Evolutionary conservation across 1,140 invertebrate genomes (phyloP).

Genomic region (Apis dorsata): DNA sequence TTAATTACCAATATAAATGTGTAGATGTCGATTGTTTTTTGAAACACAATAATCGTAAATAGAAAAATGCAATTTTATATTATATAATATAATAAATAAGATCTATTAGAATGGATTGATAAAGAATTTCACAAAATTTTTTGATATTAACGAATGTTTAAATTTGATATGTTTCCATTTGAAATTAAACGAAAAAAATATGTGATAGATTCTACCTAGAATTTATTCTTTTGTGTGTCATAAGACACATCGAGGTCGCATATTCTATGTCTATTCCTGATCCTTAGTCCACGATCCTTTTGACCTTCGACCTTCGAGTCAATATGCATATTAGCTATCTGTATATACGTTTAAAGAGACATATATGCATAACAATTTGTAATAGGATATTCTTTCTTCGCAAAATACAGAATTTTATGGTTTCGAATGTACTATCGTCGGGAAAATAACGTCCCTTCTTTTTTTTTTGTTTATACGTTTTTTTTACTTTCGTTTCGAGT

Average conservation of each 20-base stretch:
- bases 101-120: neutral
- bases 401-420: constrained; percentile 41
- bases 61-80: neutral
- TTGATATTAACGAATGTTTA: neutral
- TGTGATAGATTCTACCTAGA: neutral
- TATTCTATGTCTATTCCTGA: constrained; percentile 16
- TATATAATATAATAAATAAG: neutral
- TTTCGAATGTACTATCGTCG: constrained; percentile 48
- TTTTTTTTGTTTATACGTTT: neutral
- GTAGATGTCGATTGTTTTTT: neutral
- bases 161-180: neutral
- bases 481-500: constrained; percentile 16
- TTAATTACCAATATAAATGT: neutral
- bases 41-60: neutral
- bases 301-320: constrained; percentile 57
- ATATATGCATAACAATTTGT: constrained; percentile 18
- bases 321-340: constrained; percentile 7
- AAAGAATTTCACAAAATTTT: neutral
- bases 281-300: constrained; percentile 32
- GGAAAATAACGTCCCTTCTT: constrained; percentile 20
- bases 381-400: constrained; percentile 38
- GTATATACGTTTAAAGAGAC: constrained; percentile 3
- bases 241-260: constrained; percentile 11
- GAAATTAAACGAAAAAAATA: neutral
- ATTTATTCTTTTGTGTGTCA: neutral